Percentiles rank a stretch among this genome's conserved stretches.
phyloP scores from a whole-genome alignment of 37 sponge, comb jelly and placozoan species.

The Cladorhizidae sp. region DNA sequence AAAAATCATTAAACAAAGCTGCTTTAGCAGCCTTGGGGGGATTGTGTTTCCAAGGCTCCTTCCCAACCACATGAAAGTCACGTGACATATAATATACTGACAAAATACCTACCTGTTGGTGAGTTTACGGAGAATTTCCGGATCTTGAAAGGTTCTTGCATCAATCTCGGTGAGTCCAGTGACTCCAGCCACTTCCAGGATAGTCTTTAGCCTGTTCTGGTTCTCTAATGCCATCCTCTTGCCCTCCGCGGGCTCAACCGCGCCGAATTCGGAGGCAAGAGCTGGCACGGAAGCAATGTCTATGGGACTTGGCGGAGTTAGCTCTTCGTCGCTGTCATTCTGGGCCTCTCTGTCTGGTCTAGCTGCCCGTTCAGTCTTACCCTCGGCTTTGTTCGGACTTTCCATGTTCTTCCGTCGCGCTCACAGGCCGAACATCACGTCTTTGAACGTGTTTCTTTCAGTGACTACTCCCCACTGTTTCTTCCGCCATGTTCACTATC shows the following conservation, averaged over 20 bases:
- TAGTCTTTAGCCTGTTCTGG: constrained; percentile 65
- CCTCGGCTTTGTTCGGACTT: constrained; percentile 29
- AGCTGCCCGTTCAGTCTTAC: not conserved
- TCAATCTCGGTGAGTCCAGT: constrained; percentile 69
- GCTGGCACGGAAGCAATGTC: constrained; percentile 38
- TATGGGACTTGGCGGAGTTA: constrained; percentile 42
- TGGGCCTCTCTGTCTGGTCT: constrained; percentile 2
- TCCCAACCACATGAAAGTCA: constrained; percentile 24
- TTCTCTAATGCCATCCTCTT: constrained; percentile 62
- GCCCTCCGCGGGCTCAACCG: constrained; percentile 50
- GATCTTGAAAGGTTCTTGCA: constrained; percentile 76
- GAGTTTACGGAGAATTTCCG: constrained; percentile 81
- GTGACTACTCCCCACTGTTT: not conserved
- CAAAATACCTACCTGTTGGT: constrained; percentile 57
- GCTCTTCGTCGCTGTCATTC: constrained; percentile 50
- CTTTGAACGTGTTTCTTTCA: constrained; percentile 5
- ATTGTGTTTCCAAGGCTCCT: not conserved
- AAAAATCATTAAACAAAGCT: too few relatives aligned
- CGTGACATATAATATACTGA: constrained; percentile 12
- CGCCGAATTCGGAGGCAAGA: constrained; percentile 33
- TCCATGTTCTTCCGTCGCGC: constrained; percentile 34
- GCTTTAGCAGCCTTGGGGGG: not conserved
- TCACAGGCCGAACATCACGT: not conserved
- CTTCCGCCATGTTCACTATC: constrained; percentile 48
- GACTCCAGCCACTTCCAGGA: constrained; percentile 81